These are phyloP conservation scores for Zenarchopterus dispar DNA, from an alignment of 2,797 vertebrate genomes.

Conservation along the genomic window DNA sequence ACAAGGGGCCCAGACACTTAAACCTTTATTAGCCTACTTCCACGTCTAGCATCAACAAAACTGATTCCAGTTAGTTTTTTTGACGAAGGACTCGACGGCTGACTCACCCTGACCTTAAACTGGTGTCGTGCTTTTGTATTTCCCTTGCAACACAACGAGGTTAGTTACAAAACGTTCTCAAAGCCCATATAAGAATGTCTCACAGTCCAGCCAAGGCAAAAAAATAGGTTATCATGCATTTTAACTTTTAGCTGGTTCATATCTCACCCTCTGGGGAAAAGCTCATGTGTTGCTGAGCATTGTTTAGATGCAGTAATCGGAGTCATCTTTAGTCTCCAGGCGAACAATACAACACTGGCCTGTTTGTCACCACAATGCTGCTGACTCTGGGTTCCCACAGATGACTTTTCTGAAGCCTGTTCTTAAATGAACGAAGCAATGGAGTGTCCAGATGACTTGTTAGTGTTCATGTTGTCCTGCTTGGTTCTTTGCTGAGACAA, in stretches of 20 bases:
- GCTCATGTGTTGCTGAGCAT: conserved; percentile 49
- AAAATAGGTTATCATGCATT: conserved; percentile 34
- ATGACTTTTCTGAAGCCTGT: conserved; percentile 27
- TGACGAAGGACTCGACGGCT: conserved; percentile 13
- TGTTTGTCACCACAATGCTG: conserved; percentile 45
- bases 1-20: conserved; percentile 39
- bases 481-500: not conserved
- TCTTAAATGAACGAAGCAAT: conserved; percentile 31
- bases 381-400: conserved; percentile 47
- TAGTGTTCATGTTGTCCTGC: conserved; percentile 10
- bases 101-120: conserved; percentile 16
- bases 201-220: not conserved
- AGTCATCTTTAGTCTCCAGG: conserved; percentile 59
- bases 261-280: conserved; percentile 6
- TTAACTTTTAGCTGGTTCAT: not conserved
- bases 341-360: conserved; percentile 41
- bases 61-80: conserved; percentile 30
- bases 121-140: conserved; percentile 15
- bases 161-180: conserved; percentile 46
- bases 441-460: not conserved
- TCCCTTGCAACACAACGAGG: conserved; percentile 12
- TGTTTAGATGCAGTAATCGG: conserved; percentile 60
- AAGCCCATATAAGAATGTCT: conserved; percentile 19
- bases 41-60: conserved; percentile 28
- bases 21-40: conserved; percentile 55